These are phyloP conservation scores for Leucania comma DNA, from an alignment of 2,888 invertebrate species.

Conservation along the genomic window DNA sequence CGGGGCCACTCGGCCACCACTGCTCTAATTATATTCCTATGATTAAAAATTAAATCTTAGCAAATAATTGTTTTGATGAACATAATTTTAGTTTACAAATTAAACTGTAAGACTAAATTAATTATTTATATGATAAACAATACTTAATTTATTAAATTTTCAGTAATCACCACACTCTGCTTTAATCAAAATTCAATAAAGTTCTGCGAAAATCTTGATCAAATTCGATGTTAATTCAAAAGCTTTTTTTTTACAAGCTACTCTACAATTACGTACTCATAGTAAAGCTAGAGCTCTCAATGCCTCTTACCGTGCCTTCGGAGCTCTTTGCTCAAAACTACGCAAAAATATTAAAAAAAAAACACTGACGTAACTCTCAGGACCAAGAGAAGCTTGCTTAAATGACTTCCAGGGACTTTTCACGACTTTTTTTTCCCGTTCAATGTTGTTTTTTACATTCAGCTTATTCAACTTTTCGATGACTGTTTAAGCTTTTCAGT, in stretches of 20 bases:
- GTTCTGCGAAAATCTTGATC: slow-evolving; percentile 14
- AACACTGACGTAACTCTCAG: slow-evolving; percentile 56
- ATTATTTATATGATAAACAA: no score
- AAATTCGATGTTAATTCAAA: slow-evolving; percentile 30
- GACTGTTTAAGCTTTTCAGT: slow-evolving; percentile 19
- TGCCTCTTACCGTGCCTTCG: slow-evolving; percentile 63
- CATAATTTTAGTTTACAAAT: no score
- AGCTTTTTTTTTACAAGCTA: slow-evolving; percentile 37
- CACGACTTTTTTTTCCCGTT: slow-evolving; percentile 40
- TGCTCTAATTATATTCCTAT: no score
- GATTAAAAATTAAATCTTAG: no score
- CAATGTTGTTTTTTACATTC: slow-evolving; percentile 16
- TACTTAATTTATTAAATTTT: no score
- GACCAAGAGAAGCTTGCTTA: slow-evolving; percentile 64
- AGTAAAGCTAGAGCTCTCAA: slow-evolving; percentile 64
- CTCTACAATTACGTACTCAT: slow-evolving; percentile 62
- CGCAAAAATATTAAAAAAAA: slow-evolving; percentile 61
- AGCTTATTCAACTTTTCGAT: slow-evolving; percentile 41
- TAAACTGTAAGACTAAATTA: no score
- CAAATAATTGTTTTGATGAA: no score
- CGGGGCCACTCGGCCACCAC: no score
- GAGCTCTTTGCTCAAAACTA: slow-evolving; percentile 67
- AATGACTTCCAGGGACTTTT: slow-evolving; percentile 59
- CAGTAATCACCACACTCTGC: not conserved
- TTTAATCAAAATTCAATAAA: slow-evolving; percentile 9